Percentiles rank a stretch among this genome's conserved stretches.
These are phyloP conservation scores for Balearica regulorum DNA, from an alignment of 2,797 vertebrate genomes.

Conservation along the genomic window DNA sequence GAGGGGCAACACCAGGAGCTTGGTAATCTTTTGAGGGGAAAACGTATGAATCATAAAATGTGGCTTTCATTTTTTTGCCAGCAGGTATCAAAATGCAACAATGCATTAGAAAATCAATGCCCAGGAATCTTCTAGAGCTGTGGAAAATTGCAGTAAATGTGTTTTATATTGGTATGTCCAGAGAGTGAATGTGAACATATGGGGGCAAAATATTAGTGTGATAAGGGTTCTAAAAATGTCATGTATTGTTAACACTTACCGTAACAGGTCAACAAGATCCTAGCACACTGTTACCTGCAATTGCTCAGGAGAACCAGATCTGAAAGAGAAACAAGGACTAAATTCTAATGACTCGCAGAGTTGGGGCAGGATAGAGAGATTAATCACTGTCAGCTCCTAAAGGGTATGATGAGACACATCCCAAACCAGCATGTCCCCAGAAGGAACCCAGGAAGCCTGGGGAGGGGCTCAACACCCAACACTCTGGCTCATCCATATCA, in stretches of 20 bases:
- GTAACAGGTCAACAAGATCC: not conserved
- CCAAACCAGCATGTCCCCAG: not conserved
- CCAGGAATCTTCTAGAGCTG: not conserved
- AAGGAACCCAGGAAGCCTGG: not conserved
- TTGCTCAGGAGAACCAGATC: not conserved
- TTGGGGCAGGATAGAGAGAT: not conserved
- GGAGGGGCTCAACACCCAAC: rapidly evolving
- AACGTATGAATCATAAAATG: not conserved
- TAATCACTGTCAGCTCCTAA: not conserved
- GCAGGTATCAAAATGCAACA: not conserved
- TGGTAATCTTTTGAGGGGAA: not conserved
- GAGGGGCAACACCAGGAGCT: not conserved
- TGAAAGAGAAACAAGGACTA: not conserved
- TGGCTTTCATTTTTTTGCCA: not conserved
- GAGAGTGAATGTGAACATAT: not conserved
- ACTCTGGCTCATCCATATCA: rapidly evolving
- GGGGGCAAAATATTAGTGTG: not conserved
- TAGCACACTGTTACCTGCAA: not conserved
- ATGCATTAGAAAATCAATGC: not conserved
- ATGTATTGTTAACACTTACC: not conserved
- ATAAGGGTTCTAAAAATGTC: not conserved
- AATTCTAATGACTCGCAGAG: not conserved
- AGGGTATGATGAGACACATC: not conserved
- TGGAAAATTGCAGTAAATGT: not conserved
- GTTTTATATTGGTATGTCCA: not conserved